Conservation (phyloP, 1,140 invertebrate genomes). For the Brachionus koreanus region DNA sequence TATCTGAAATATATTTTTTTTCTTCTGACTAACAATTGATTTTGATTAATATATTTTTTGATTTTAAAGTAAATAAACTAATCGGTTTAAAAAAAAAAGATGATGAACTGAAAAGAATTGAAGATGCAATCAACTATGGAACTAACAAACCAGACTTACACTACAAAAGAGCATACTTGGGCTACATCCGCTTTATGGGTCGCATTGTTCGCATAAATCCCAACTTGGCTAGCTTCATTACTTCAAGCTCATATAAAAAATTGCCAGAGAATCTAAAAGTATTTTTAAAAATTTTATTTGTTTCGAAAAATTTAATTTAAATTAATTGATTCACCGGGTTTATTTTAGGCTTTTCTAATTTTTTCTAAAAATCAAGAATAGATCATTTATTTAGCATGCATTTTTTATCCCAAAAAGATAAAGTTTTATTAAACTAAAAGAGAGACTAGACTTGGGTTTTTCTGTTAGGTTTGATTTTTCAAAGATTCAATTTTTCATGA, state of each 20-base stretch:
- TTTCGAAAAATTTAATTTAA: not conserved
- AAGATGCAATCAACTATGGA: conserved; percentile 29
- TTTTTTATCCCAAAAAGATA: too few species aligned
- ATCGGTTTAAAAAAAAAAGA: not conserved
- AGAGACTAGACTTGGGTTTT: too few species aligned
- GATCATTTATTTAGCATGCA: too few species aligned
- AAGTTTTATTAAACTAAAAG: too few species aligned
- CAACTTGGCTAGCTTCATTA: conserved; percentile 57
- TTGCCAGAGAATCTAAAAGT: conserved; percentile 32
- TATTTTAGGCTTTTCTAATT: too few species aligned
- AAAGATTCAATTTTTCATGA: too few species aligned
- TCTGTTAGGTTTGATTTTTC: too few species aligned
- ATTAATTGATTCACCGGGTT: not conserved
- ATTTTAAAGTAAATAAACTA: not conserved
- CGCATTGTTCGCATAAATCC: conserved; percentile 53
- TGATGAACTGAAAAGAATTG: conserved; percentile 34
- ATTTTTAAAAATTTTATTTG: not conserved
- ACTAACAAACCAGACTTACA: conserved; percentile 47
- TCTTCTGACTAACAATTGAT: not conserved
- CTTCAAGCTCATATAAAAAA: conserved; percentile 49
- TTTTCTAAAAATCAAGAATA: too few species aligned
- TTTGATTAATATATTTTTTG: not conserved
- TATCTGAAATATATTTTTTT: not conserved
- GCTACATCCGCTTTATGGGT: conserved; percentile 56
- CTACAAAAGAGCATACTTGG: conserved; percentile 51